These are phyloP conservation scores for Drosophila melanosoma DNA, from an alignment of 2,888 invertebrate genomes.

Conservation along the genomic window DNA sequence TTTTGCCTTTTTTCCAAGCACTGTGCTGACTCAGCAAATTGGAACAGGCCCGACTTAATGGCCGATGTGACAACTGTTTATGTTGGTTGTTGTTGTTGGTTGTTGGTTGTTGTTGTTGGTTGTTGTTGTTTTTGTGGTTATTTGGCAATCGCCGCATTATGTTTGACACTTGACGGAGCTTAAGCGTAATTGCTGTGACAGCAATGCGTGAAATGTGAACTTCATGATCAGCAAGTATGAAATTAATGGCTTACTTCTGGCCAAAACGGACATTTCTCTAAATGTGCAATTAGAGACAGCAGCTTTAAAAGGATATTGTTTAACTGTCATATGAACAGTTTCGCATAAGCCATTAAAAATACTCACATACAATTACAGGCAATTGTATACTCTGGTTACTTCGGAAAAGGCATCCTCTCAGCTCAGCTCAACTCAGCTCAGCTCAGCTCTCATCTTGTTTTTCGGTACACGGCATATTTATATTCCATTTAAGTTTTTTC, in stretches of 20 bases:
- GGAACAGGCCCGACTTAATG: conserved; percentile 65
- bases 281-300: conserved; percentile 44
- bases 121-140: conserved; percentile 12
- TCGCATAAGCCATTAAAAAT: conserved; percentile 1
- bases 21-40: conserved; percentile 62
- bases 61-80: conserved; percentile 65
- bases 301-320: conserved; percentile 41
- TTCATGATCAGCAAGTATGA: conserved; percentile 76
- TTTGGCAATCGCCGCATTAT: conserved; percentile 64
- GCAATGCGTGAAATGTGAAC: conserved; percentile 56
- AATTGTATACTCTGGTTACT: conserved; percentile 5
- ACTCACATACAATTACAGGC: neutral
- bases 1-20: conserved; percentile 56
- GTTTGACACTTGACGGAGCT: conserved; percentile 77
- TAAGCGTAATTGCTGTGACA: conserved; percentile 75
- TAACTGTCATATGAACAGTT: conserved; percentile 24
- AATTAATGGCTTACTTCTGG: conserved; percentile 71
- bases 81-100: conserved; percentile 18
- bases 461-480: conserved; percentile 48
- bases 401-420: conserved; percentile 6
- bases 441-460: neutral
- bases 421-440: too few species aligned
- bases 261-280: conserved; percentile 18
- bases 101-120: neutral
- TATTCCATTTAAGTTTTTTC: conserved; percentile 77